These are phyloP conservation scores for Amorpha juglandis DNA, from an alignment of 2,888 invertebrate genomes.

Conservation along the genomic window DNA sequence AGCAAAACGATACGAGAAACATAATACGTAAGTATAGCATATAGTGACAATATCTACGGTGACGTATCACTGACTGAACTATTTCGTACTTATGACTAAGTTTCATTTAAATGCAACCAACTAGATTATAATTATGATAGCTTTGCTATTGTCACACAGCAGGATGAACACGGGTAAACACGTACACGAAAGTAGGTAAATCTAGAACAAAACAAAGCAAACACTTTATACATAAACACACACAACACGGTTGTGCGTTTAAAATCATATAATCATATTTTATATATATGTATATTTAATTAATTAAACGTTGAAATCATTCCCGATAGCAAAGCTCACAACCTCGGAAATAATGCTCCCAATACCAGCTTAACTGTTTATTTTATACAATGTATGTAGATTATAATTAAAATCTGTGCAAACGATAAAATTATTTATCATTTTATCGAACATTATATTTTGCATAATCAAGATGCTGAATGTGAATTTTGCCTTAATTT, in stretches of 20 bases:
- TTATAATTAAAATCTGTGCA: conserved; percentile 56
- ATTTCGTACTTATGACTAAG: conserved; percentile 69
- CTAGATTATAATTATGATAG: conserved; percentile 61
- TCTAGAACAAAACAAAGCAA: conserved; percentile 78
- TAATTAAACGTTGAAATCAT: conserved; percentile 73
- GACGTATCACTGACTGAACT: conserved; percentile 59
- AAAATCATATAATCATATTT: conserved; percentile 65
- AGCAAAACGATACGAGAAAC: conserved; percentile 63
- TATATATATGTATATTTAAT: conserved; percentile 59
- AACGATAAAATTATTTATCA: conserved; percentile 48
- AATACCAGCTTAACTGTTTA: conserved; percentile 80
- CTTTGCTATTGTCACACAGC: conserved; percentile 79
- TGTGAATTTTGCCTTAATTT: conserved; percentile 32
- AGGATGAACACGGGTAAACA: conserved; percentile 67
- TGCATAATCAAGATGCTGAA: conserved; percentile 21
- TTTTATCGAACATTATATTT: conserved; percentile 16
- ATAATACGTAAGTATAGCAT: conserved; percentile 39
- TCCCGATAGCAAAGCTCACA: conserved; percentile 82
- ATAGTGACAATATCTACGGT: conserved; percentile 55
- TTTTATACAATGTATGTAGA: conserved; percentile 64
- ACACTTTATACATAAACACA: conserved; percentile 73
- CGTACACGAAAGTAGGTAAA: conserved; percentile 69
- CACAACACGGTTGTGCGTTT: conserved; percentile 79
- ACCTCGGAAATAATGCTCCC: conserved; percentile 84
- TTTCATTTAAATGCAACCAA: conserved; percentile 77